Conservation (phyloP, 2,888 invertebrate species). For the Nipponacmea schrenckii region DNA sequence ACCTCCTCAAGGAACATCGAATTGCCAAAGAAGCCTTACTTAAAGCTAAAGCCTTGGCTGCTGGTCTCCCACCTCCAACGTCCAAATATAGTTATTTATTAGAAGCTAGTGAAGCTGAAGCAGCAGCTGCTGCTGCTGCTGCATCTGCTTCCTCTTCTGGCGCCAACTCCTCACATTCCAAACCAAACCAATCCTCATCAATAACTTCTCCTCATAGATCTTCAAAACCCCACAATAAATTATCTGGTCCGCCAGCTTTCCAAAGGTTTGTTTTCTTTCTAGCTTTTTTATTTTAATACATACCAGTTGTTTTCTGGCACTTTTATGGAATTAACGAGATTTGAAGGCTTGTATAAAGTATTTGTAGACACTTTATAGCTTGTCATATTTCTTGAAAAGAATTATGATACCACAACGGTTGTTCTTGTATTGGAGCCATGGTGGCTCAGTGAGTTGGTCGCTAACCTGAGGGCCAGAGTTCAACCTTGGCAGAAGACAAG, state of each 20-base stretch:
- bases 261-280: constrained; percentile 16
- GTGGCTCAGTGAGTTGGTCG: too few species aligned
- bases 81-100: constrained; percentile 2
- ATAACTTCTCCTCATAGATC: constrained; percentile 19
- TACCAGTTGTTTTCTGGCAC: neutral
- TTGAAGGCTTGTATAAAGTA: too few species aligned
- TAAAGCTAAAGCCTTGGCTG: constrained; percentile 51
- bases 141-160: constrained; percentile 25
- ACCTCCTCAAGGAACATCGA: constrained; percentile 79
- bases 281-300: too few species aligned
- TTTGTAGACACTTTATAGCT: too few species aligned
- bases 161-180: constrained; percentile 17
- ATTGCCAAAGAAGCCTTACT: constrained; percentile 73
- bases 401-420: too few species aligned
- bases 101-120: constrained; percentile 25
- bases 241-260: constrained; percentile 19
- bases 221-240: constrained; percentile 14
- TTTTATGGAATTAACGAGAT: too few species aligned
- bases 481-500: too few species aligned
- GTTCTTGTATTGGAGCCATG: too few species aligned
- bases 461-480: too few species aligned
- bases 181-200: constrained; percentile 13
- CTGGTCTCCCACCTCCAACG: neutral
- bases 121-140: constrained; percentile 33
- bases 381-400: too few species aligned